Percentiles rank a stretch among this genome's conserved stretches.
These are phyloP conservation scores for Rhyacophila evoluta DNA, from an alignment of 2,888 invertebrate species.

Conservation along the genomic window DNA sequence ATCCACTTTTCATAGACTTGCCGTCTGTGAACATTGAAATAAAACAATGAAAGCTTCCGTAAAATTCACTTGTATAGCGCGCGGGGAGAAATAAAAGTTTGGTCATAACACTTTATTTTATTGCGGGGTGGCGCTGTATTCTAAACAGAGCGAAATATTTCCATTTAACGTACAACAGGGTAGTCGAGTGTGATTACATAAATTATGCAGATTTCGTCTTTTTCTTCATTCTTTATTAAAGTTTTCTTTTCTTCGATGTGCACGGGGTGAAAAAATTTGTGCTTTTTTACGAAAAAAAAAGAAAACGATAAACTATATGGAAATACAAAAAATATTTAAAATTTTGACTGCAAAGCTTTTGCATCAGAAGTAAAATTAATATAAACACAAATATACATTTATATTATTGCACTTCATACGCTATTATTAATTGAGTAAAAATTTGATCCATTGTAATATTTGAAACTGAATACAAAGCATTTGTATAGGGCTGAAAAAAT, in stretches of 20 bases:
- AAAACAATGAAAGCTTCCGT: slow-evolving; percentile 45
- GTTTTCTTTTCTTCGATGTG: slow-evolving; percentile 29
- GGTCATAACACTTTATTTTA: slow-evolving; percentile 52
- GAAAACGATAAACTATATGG: too few species aligned
- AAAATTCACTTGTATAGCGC: slow-evolving; percentile 47
- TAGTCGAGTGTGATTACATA: slow-evolving; percentile 48
- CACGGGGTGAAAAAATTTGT: neutral
- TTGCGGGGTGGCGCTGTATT: slow-evolving; percentile 37
- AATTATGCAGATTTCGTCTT: slow-evolving; percentile 48
- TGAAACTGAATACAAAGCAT: too few species aligned
- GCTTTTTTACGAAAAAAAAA: too few species aligned
- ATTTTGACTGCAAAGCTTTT: too few species aligned
- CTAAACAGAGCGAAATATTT: slow-evolving; percentile 43
- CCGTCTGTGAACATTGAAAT: slow-evolving; percentile 36
- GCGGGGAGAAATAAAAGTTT: slow-evolving; percentile 47
- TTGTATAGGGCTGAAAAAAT: too few species aligned
- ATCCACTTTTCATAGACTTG: slow-evolving; percentile 34
- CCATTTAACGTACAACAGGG: slow-evolving; percentile 43
- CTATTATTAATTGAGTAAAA: too few species aligned
- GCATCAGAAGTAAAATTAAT: too few species aligned
- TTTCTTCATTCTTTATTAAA: slow-evolving; percentile 30
- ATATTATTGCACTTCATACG: too few species aligned
- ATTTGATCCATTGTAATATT: too few species aligned
- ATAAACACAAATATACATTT: too few species aligned
- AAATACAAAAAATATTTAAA: too few species aligned